Base-by-base conservation (phyloP, 2,113 vertebrate species). In the Ciconia boyciana region DNA sequence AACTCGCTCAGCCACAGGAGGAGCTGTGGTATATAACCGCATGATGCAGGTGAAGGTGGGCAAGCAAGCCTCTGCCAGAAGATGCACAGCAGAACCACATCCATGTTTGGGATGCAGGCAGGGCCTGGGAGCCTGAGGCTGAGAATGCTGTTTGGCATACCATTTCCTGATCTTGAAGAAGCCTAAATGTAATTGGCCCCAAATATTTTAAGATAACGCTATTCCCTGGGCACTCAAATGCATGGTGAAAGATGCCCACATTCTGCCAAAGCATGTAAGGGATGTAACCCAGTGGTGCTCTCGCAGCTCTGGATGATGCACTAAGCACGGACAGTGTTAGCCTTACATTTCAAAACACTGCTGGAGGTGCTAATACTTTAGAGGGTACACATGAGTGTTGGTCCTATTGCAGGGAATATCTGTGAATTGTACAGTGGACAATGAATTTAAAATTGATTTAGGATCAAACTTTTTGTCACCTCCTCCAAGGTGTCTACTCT, bases 281-380 rank as follows among this genome's bases (percentile, higher is more conserved):
- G 19, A 2, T 20, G 6, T 20, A 16, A 75, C 3, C 15, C 44
- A 66, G 26, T 2, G 17, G 41, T 18, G 17, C 11, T 65, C 10
- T 70, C 1, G 0, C 25, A 43, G 31, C 17, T 6, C 39, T 51
- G 24, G 9, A 17, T 1, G 4, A 32, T 44, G 43, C 9, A 8
- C 39, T n/a, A 9, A 84, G 18, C 21, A 46, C 26, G 52, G 17
- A 16, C 2, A 4, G 20, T 3, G 21, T 61, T 46, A 80, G 26
- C 16, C 18, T 43, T 52, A 25, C 16, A 41, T 69, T 65, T 88
- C 34, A 48, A 60, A 65, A 34, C 16, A 34, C 22, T 71, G 22
- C 34, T 29, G 9, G 16, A 81, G 14, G 24, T 28, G 7, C 6
- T 70, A 70, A 65, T 28, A 66, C 2, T 36, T 82, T 48, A 36